Evolutionary conservation across 2,888 invertebrate species (phyloP), one percentile per base, ranked within the genome.

Genomic region (Furcula furcula): DNA sequence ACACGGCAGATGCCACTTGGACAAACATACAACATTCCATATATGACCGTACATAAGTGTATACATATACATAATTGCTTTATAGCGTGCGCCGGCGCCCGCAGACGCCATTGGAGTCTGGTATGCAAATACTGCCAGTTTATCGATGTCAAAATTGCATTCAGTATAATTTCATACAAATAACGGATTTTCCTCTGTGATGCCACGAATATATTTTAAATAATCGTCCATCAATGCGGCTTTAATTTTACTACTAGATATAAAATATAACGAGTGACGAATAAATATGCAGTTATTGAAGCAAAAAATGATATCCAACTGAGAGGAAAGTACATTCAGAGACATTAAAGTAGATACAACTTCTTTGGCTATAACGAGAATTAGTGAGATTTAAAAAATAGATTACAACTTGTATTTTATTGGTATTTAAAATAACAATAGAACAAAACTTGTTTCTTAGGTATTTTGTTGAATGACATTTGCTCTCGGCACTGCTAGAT

Each of bases 121-220:
- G 69, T 74, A 75, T 76, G 75, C 66, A 65, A 75, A 75, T 75
- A 55, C 35, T 53, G 56, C 61, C 54, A 52, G 64, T 62, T 63
- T 61, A 62, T 57, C 39, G 43, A 54, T 61, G 59, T 55, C 59
- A 54, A 61, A 52, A 60, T 49, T 55, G 40, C 49, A 46, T 52
- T 43, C 38, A 33, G 22, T 48, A 46, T 36, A 48, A 41, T 38
- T 43, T 48, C 35, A 36, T 28, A 23, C 12, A 30, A 7, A 11
- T 33, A 48, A 44, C 48, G 36, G 40, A 2, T 42, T 55, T 57
- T 57, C 57, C 57, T 44, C 54, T 42, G 23, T 29, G 15, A 3
- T 31, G 22, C 11, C 10, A 22, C 33, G 31, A 30, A 20, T 33
- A 33, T 42, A 28, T 33, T 41, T 36, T 34, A 29, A n/a, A 40